Base-by-base conservation (phyloP, 2,888 invertebrate species). In the Caenorhabditis wallacei region DNA sequence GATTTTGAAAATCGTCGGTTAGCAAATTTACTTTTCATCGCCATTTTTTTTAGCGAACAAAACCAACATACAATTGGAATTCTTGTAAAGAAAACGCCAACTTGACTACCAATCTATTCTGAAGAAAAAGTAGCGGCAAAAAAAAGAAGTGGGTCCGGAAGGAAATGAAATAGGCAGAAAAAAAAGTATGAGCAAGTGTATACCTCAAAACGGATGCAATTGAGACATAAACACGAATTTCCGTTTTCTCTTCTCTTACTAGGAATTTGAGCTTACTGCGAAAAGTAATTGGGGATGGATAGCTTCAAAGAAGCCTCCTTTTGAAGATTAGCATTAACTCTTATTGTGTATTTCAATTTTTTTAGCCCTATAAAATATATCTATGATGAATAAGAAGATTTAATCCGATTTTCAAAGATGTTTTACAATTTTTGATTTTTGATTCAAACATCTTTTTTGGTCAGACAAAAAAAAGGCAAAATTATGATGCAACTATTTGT, bases 161-260 rank as follows among this genome's bases (percentile, higher is more conserved):
- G 66, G 56, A 76, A 76, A 66, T 68, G 48, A 56, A 69, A 54
- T 54, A 69, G 43, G 40, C n/a, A n/a, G n/a, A n/a, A 40, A 54
- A 68, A 48, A 68, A 76, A 61, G 51, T 59, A 70, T 20, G 53
- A 53, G 37, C 53, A 66, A 66, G 66, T 48, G 57, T 51, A 75
- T 57, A 75, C 75, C 75, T 75, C 57, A 68, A 75, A 66, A 66
- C 75, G 74, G 75, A 76, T 61, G 68, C 68, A 76, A 68, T 76
- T 76, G 76, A 76, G 76, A 76, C 68, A 59, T 74, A 40, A 63
- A 64, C 30, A 64, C 56, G 26, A 66, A 66, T 48, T 75, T 56
- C 54, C 56, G 26, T 40, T 24, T 61, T 43, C 53, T 37, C 10
- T 40, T 53, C 13, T 43, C 54, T 18, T 54, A 56, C 61, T 61